phyloP scores from a whole-genome alignment of 2,888 invertebrate genomes.

The Quadroppia sp. region DNA sequence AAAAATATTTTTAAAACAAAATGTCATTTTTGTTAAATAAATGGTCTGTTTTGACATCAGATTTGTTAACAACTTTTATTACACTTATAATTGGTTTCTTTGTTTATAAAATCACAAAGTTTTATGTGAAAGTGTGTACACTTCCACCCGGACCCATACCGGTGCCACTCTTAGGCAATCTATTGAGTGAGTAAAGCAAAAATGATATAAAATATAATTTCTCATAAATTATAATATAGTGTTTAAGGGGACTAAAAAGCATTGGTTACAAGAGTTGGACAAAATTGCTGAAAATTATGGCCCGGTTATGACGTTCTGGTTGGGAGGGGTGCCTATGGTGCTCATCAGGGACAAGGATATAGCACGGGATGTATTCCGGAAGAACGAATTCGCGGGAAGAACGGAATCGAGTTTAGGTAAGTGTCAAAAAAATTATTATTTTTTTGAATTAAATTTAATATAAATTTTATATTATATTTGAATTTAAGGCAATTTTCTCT shows the following conservation, averaged over 20 bases:
- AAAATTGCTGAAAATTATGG: too few relatives aligned
- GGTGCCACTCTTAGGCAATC: neutral
- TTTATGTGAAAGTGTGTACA: neutral
- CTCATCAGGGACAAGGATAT: neutral
- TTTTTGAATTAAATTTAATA: too few relatives aligned
- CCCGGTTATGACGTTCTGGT: neutral
- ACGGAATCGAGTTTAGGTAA: neutral
- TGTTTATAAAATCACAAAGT: conserved; percentile 1
- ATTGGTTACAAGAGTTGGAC: too few relatives aligned
- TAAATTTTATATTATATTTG: too few relatives aligned
- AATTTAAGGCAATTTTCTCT: too few relatives aligned
- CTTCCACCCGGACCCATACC: conserved; percentile 2
- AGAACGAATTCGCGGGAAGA: conserved; percentile 9
- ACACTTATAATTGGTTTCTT: neutral
- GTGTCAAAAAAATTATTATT: too few relatives aligned
- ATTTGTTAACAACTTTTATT: neutral
- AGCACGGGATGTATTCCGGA: neutral
- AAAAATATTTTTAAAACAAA: too few relatives aligned
- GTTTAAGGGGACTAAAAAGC: too few relatives aligned
- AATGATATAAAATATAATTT: neutral
- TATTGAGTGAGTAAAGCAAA: neutral
- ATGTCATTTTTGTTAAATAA: neutral
- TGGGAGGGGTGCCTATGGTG: neutral
- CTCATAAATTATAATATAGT: neutral
- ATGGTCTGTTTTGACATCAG: neutral